phyloP scores from a whole-genome alignment of 2,888 invertebrate species.

The Pemphredon lugubris region DNA sequence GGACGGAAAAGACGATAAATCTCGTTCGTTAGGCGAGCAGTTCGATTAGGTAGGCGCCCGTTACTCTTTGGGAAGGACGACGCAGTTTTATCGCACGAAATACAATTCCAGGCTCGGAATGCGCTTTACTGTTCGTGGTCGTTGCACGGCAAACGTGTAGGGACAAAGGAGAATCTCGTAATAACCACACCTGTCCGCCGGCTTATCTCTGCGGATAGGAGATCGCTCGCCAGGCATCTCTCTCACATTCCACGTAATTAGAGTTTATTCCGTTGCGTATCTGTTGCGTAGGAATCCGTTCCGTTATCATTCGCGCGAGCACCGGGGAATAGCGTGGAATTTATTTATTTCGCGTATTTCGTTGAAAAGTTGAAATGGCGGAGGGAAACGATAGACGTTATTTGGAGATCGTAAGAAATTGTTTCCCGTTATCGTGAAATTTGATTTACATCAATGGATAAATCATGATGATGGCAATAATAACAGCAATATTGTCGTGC shows the following conservation, averaged over 20 bases:
- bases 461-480: too few relatives aligned
- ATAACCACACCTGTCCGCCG: slow-evolving; percentile 32
- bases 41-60: too few relatives aligned
- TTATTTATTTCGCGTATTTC: neutral
- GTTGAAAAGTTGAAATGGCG: too few relatives aligned
- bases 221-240: slow-evolving; percentile 2
- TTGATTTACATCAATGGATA: too few relatives aligned
- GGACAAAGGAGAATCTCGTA: slow-evolving; percentile 11
- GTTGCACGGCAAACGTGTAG: neutral
- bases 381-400: too few relatives aligned
- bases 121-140: neutral
- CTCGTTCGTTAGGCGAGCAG: too few relatives aligned
- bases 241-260: slow-evolving; percentile 36
- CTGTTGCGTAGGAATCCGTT: neutral
- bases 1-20: too few relatives aligned
- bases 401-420: too few relatives aligned
- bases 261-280: slow-evolving; percentile 8
- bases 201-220: slow-evolving; percentile 39
- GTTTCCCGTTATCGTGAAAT: too few relatives aligned
- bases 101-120: neutral
- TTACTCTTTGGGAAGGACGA: neutral
- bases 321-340: too few relatives aligned
- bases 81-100: neutral
- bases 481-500: too few relatives aligned
- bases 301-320: neutral